Conservation (phyloP, 2,113 vertebrate genomes). For the Scomber colias region DNA sequence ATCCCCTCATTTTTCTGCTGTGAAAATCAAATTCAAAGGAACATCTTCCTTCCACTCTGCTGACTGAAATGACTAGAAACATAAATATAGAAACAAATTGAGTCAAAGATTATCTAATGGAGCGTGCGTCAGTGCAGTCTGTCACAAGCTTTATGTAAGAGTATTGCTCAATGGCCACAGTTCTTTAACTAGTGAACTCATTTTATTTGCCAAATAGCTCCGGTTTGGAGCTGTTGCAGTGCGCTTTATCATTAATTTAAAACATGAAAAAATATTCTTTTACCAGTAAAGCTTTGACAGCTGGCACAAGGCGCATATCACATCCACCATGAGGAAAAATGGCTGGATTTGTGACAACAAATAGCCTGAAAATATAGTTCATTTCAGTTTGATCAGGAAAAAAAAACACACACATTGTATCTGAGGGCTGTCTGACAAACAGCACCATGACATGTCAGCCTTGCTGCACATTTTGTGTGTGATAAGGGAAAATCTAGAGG, state of each 20-base stretch:
- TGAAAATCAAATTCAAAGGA: constrained; percentile 73
- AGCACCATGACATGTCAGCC: constrained; percentile 60
- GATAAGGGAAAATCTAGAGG: constrained; percentile 72
- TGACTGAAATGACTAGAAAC: constrained; percentile 71
- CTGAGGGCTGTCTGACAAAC: constrained; percentile 69
- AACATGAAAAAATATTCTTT: constrained; percentile 52
- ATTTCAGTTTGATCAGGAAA: constrained; percentile 63
- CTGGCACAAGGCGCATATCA: constrained; percentile 47
- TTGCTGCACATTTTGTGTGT: constrained; percentile 67
- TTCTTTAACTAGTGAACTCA: constrained; percentile 57
- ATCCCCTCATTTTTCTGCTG: constrained; percentile 68
- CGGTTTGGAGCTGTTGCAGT: constrained; percentile 27
- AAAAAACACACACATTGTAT: constrained; percentile 21
- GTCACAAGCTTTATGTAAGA: constrained; percentile 74
- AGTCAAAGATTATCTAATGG: constrained; percentile 81
- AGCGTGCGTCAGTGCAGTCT: constrained; percentile 74
- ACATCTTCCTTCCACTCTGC: constrained; percentile 68
- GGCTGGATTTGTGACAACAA: constrained; percentile 64
- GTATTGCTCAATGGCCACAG: constrained; percentile 59
- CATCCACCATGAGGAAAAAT: constrained; percentile 44
- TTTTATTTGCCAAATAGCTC: constrained; percentile 58
- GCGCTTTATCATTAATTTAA: constrained; percentile 61
- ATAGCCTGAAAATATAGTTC: constrained; percentile 67
- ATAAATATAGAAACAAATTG: constrained; percentile 80
- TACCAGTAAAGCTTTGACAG: constrained; percentile 57